Evolutionary conservation across 2,113 vertebrate species (phyloP).

Genomic region (Romanogobio albipinnatus): DNA sequence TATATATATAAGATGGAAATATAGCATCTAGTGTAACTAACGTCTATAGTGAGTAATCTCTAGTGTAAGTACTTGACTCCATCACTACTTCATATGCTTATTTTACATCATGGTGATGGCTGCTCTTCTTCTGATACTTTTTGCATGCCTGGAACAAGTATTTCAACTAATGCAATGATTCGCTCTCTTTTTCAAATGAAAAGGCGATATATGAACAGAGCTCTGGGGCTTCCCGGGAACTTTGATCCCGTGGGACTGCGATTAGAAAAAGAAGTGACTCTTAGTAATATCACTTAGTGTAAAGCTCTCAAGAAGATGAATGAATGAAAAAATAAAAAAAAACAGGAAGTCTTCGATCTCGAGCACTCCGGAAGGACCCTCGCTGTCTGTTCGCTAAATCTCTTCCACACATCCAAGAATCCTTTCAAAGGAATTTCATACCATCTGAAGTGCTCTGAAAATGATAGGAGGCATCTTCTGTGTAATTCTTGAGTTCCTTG

Average conservation of each 20-base stretch:
- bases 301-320: slow-evolving; percentile 14
- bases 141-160: slow-evolving; percentile 15
- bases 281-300: slow-evolving; percentile 38
- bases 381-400: slow-evolving; percentile 28
- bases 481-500: background rate
- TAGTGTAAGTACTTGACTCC: background rate
- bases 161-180: slow-evolving; percentile 11
- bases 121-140: background rate
- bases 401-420: slow-evolving; percentile 30
- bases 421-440: slow-evolving; percentile 24
- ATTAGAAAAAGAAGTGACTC: slow-evolving; percentile 26
- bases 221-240: slow-evolving; percentile 17
- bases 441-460: slow-evolving; percentile 19
- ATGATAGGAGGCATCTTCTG: background rate
- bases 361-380: slow-evolving; percentile 16
- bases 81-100: background rate
- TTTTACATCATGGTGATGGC: slow-evolving; percentile 18
- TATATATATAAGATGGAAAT: background rate
- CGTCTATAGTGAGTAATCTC: slow-evolving; percentile 1
- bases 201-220: background rate
- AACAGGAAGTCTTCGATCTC: background rate
- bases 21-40: background rate
- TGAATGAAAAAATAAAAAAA: slow-evolving; percentile 2
- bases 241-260: slow-evolving; percentile 24
- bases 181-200: background rate